A percentile compares a stretch with the other conserved stretches of the same genome.
These are phyloP conservation scores for Ramphastos sulfuratus DNA, from an alignment of 2,113 vertebrate species.

Conservation along the genomic window DNA sequence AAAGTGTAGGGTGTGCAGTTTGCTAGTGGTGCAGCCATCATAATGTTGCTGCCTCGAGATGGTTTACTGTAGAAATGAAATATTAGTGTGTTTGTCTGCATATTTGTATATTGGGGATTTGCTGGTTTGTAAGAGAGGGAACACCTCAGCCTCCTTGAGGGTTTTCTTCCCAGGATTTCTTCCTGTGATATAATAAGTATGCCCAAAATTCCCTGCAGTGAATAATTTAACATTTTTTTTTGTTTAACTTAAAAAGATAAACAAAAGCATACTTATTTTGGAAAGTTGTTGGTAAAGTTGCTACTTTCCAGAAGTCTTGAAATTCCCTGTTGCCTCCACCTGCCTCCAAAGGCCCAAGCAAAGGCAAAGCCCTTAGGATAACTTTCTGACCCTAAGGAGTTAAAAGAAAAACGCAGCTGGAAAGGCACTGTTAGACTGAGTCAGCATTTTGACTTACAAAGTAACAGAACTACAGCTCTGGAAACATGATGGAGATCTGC, in stretches of 20 bases:
- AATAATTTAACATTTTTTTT: not conserved
- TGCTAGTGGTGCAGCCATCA: not conserved
- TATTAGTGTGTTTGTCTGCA: not conserved
- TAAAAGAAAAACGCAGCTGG: not conserved
- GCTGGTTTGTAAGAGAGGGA: not conserved
- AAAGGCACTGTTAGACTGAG: not conserved
- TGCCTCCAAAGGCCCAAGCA: not conserved
- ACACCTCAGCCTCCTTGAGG: not conserved
- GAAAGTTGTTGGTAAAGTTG: not conserved
- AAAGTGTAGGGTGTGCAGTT: not conserved
- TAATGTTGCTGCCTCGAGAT: accelerated
- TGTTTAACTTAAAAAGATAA: not conserved
- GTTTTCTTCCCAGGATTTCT: not conserved
- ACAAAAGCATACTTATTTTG: not conserved
- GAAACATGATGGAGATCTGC: not conserved
- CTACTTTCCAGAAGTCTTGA: not conserved
- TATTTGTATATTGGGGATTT: not conserved
- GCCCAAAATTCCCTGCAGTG: not conserved
- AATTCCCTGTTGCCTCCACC: not conserved
- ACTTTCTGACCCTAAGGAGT: not conserved
- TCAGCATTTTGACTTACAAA: not conserved
- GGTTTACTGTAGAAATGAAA: not conserved
- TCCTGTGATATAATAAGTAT: not conserved
- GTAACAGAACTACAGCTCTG: not conserved
- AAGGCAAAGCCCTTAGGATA: not conserved